phyloP scores from a whole-genome alignment of 2,113 vertebrate species.

The Neotoma lepida region DNA sequence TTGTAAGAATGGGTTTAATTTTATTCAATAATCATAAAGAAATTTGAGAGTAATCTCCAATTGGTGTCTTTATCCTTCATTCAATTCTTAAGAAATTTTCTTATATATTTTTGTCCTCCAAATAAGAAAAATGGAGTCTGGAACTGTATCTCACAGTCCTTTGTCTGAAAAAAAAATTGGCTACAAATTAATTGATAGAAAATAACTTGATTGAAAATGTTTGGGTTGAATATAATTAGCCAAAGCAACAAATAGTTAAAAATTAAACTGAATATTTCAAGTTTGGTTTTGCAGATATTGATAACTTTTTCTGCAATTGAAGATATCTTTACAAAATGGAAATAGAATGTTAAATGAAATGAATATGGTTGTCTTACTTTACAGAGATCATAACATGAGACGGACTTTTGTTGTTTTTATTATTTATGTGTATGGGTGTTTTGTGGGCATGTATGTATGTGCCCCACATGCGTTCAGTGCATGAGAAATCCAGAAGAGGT shows the following conservation, averaged over 20 bases:
- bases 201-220: constrained; percentile 58
- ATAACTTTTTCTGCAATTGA: constrained; percentile 21
- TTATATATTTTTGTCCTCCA: constrained; percentile 36
- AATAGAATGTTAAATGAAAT: constrained; percentile 30
- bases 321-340: constrained; percentile 11
- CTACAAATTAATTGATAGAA: constrained; percentile 45
- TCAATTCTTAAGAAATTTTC: constrained; percentile 47
- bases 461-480: neutral
- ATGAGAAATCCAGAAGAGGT: neutral
- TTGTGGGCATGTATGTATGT: neutral
- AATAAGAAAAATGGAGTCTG: constrained; percentile 5
- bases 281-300: constrained; percentile 18
- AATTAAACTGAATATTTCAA: constrained; percentile 29
- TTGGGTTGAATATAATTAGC: constrained; percentile 27
- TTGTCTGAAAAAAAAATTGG: constrained; percentile 6
- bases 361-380: neutral
- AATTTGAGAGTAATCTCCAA: neutral
- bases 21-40: constrained; percentile 29
- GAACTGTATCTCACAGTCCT: constrained; percentile 21
- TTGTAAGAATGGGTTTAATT: neutral
- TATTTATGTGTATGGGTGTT: neutral
- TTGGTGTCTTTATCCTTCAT: constrained; percentile 45
- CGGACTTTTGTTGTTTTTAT: neutral
- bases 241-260: constrained; percentile 57
- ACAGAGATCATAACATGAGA: neutral